Conservation (phyloP, 2,888 invertebrate genomes). For the Dioctria linearis region DNA sequence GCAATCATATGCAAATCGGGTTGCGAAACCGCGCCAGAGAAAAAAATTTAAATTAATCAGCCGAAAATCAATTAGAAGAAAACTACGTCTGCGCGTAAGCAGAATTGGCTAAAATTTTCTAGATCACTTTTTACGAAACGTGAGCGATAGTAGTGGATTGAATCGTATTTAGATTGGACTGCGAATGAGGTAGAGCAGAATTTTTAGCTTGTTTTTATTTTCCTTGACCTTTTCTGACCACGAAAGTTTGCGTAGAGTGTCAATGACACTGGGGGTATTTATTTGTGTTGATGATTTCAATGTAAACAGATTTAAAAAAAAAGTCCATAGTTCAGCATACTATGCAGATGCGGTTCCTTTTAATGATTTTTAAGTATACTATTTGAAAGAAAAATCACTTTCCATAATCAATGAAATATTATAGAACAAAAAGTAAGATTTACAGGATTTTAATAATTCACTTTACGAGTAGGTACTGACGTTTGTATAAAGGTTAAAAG, state of each 20-base stretch:
- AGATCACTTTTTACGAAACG: constrained; percentile 6
- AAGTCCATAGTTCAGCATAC: too few relatives aligned
- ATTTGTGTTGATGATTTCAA: too few relatives aligned
- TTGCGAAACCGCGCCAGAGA: background rate
- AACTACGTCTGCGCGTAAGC: constrained; percentile 2
- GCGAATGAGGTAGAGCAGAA: background rate
- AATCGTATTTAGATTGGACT: background rate
- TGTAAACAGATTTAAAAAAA: too few relatives aligned
- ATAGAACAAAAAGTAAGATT: too few relatives aligned
- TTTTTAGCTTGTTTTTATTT: background rate
- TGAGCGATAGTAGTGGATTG: background rate
- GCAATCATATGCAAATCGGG: constrained; percentile 3
- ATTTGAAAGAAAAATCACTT: too few relatives aligned
- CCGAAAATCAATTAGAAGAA: constrained; percentile 6
- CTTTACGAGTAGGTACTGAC: too few relatives aligned
- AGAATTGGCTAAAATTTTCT: background rate
- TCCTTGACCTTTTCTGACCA: background rate
- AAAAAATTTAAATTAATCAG: constrained; percentile 10
- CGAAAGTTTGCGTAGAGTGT: background rate
- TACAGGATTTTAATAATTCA: too few relatives aligned
- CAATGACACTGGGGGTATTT: background rate
- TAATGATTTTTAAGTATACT: too few relatives aligned
- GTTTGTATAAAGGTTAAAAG: too few relatives aligned
- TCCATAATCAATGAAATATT: too few relatives aligned
- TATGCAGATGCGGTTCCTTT: too few relatives aligned